Base-by-base conservation (phyloP, 2,888 invertebrate genomes). In the Synergus itoensis region DNA sequence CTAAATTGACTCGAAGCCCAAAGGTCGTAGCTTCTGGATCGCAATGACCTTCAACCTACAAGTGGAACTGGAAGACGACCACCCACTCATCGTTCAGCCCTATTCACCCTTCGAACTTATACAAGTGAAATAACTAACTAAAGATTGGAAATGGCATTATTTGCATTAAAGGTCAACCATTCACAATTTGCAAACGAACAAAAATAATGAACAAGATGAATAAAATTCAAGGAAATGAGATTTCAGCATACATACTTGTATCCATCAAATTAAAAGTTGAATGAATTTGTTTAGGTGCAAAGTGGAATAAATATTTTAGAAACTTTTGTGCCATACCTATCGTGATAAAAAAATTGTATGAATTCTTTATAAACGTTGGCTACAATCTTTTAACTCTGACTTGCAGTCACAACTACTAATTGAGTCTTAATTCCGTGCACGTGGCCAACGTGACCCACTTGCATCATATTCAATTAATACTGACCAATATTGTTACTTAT, bases 1-100 rank as follows among this genome's bases (percentile, higher is more conserved):
- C 53, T 73, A 73, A 73, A 73, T 36, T 73, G 73, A 73, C 36
- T 73, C 53, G 9, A 28, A 73, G 53, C 73, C 53, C 28, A 73
- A 73, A 73, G 73, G 73, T 73, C 73, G 73, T n/a, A 53, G 53
- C 53, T 73, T 73, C 73, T 53, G 73, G 73, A 53, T 73, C 73
- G 21, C 53, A 36, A 48, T 48, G 21, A 73, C 73, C 73, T 73
- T 73, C 73, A 73, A 73, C 53, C 73, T 53, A 36, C 73, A 73
- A 53, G 53, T 73, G 36, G 53, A 73, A 53, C 14, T 73, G 36
- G 53, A 36, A 73, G 53, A 73, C 36, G 73, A 73, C 48, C 40
- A 73, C 53, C 73, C 73, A 73, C 73, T 73, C 73, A n/a, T 73
- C 12, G 36, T 53, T 53, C 73, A 73, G 28, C 73, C 73, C 73